A percentile compares a stretch with the other conserved stretches of the same genome.
phyloP scores from a whole-genome alignment of 2,888 invertebrate species.

The Melipona beecheii region DNA sequence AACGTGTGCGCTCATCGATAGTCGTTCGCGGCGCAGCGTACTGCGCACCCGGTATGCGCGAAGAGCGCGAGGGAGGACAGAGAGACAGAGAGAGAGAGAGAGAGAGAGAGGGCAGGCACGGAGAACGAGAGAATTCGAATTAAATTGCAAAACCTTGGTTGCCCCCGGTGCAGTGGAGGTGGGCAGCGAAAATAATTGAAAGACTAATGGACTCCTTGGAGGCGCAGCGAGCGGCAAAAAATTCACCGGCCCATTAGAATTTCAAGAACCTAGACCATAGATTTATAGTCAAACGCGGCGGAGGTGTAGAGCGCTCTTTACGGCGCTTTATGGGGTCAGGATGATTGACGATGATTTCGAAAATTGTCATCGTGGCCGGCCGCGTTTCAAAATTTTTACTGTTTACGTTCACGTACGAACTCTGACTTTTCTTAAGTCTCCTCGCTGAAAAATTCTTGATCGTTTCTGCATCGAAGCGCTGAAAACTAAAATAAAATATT shows the following conservation, averaged over 20 bases:
- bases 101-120: not conserved
- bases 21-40: conserved; percentile 8
- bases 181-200: conserved; percentile 66
- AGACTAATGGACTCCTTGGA: conserved; percentile 54
- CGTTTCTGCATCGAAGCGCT: too few species aligned
- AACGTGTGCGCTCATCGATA: conserved; percentile 52
- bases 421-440: too few species aligned
- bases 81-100: conserved; percentile 2
- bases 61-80: not conserved
- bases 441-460: too few species aligned
- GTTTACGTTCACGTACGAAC: not conserved
- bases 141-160: conserved; percentile 65
- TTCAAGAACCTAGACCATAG: conserved; percentile 22
- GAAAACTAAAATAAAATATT: too few species aligned
- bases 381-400: not conserved
- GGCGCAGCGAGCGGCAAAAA: conserved; percentile 17
- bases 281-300: not conserved
- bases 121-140: conserved; percentile 50
- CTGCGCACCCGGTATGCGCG: not conserved
- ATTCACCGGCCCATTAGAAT: conserved; percentile 19
- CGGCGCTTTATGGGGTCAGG: not conserved
- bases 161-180: conserved; percentile 32
- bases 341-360: not conserved
- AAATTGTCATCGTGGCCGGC: not conserved
- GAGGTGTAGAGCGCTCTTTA: not conserved